Base-by-base conservation (phyloP, 64 coral and sea anemone genomes). In the Dendrophyllia cribrosa region DNA sequence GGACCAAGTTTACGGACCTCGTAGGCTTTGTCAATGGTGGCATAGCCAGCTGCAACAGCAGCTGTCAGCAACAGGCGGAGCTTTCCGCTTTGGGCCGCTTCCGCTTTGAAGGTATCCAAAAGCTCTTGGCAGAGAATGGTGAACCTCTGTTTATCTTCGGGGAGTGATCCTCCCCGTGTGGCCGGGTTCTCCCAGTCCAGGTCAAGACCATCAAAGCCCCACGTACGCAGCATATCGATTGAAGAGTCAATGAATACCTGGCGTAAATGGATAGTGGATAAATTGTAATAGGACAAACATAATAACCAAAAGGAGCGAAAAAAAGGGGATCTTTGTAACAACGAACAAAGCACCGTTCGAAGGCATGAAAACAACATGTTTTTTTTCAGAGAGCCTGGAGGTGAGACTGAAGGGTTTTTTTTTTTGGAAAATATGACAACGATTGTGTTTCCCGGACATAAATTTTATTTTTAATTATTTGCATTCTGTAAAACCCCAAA, bases 151-250 rank as follows among this genome's bases (percentile, higher is more conserved):
- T 92, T 96, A 70, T 96, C 95, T 17, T 7, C 70, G 16, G 90
- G 90, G 9, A 85, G 90, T 9, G 94, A 92, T 6, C 87, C 71
- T 46, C 94, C 85, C 1, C 94, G 63, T 34, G 51, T 75, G 12
- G 70, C 94, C 6, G 90, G 94, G 58, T 92, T 89, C 20, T 96
- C 94, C 94, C 94, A 96, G 25, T 96, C 94, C 20, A 96, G 86
- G 59, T 96, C 94, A 9, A 96, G 78, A 59, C 94, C 94, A 80
- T 96, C 94, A 45, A 96, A 96, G 7, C n/a, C 78, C 56, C 87
- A 89, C 9, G 21, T 82, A 59, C 94, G 58, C n/a, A 96, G 77
- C 64, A 88, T 47, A 52, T 17, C 65, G 19, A 92, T 89, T 0
- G 82, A 67, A 12, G 94, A 96, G 75, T 96, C 77, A 7, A 96